These are phyloP conservation scores for Psophia crepitans DNA, from an alignment of 2,113 vertebrate species.

Conservation along the genomic window DNA sequence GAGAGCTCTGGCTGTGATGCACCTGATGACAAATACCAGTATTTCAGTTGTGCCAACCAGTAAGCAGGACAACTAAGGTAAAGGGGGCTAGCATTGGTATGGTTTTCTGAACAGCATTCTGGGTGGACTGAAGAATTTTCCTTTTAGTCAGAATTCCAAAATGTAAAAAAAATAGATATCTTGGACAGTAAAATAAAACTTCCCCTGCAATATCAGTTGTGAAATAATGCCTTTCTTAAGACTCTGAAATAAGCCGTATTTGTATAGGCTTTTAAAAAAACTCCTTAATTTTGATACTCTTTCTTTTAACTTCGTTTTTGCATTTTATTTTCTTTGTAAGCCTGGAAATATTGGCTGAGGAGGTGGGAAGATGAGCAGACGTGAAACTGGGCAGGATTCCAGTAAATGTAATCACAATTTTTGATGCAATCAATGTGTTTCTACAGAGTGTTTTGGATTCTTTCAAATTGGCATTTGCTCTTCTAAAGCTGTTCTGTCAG, in stretches of 20 bases:
- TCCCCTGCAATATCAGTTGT: neutral
- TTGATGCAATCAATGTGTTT: neutral
- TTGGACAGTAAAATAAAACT: neutral
- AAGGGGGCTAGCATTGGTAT: rapidly evolving
- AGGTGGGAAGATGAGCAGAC: neutral
- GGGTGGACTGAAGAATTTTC: neutral
- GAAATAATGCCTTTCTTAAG: neutral
- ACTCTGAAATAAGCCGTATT: neutral
- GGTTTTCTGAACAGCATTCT: neutral
- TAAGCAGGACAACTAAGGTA: neutral
- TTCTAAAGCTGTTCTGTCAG: neutral
- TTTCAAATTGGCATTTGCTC: neutral
- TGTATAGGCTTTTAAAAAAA: neutral
- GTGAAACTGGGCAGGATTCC: neutral
- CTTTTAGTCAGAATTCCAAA: neutral
- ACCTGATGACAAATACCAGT: rapidly evolving
- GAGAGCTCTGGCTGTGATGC: neutral
- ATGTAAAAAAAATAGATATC: neutral
- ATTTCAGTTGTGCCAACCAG: neutral
- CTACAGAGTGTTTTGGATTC: neutral
- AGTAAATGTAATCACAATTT: neutral
- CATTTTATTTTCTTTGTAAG: neutral
- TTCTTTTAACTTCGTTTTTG: neutral
- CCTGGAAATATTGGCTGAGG: neutral
- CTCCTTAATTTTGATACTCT: neutral